phyloP scores from a whole-genome alignment of 2,113 vertebrate genomes.

The Martes martes region DNA sequence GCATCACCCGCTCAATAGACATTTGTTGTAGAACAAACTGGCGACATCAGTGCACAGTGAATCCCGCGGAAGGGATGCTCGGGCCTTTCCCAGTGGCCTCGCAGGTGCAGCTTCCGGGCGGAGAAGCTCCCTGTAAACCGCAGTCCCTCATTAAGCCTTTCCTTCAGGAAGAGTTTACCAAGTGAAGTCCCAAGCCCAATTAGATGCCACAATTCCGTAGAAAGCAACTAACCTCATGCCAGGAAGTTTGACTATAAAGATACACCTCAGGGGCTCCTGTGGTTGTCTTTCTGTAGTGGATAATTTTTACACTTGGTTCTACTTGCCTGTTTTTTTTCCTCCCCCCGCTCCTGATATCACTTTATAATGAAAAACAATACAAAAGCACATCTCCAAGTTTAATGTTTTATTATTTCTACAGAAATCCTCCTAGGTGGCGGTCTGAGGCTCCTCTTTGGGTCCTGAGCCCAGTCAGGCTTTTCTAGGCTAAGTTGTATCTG shows the following conservation, averaged over 20 bases:
- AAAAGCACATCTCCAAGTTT: too few species aligned
- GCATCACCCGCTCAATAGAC: accelerated
- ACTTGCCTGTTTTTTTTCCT: neutral
- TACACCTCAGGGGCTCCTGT: neutral
- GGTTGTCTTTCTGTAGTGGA: neutral
- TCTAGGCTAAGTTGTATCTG: neutral
- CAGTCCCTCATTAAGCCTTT: conserved; percentile 7
- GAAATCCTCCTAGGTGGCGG: neutral
- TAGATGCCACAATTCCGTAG: neutral
- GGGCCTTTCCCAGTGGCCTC: neutral
- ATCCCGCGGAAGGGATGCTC: accelerated
- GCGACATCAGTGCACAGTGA: neutral
- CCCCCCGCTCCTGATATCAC: accelerated
- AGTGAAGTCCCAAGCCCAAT: neutral
- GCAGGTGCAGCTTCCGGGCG: neutral
- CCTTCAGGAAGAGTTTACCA: neutral
- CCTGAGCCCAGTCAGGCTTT: neutral
- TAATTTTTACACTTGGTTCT: neutral
- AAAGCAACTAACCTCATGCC: neutral
- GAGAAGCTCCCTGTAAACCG: neutral
- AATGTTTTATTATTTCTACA: neutral
- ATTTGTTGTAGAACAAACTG: neutral
- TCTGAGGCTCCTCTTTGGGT: neutral
- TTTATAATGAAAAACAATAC: neutral
- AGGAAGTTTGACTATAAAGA: neutral